These are phyloP conservation scores for Imbricaverruca yamaguchii DNA, from an alignment of 2,888 invertebrate species.

Conservation along the genomic window DNA sequence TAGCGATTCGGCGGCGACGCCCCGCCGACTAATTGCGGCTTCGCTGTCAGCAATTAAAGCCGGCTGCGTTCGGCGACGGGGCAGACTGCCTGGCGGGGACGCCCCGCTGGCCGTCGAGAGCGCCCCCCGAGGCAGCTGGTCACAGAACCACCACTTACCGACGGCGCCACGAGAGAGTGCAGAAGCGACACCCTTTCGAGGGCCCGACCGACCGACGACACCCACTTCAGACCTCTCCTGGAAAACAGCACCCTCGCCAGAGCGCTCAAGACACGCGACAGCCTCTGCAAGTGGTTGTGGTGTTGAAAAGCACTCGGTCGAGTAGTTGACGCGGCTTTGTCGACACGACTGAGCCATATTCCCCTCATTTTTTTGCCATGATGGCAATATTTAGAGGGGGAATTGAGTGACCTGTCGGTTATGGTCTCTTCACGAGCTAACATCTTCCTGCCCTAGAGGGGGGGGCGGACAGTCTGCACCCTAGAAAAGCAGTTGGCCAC, in stretches of 20 bases:
- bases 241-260: background rate
- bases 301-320: too few species aligned
- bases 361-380: too few species aligned
- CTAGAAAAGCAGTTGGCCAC: too few species aligned
- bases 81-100: background rate
- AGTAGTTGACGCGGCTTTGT: too few species aligned
- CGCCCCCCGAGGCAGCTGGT: slow-evolving; percentile 3
- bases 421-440: too few species aligned
- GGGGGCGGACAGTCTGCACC: too few species aligned
- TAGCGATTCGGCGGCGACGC: background rate
- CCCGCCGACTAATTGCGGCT: slow-evolving; percentile 11
- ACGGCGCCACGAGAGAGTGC: background rate
- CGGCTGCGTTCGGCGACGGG: background rate
- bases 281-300: too few species aligned
- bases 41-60: slow-evolving; percentile 9
- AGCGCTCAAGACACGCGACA: background rate
- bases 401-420: too few species aligned
- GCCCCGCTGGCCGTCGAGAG: background rate
- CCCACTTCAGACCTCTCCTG: background rate
- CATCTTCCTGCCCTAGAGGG: too few species aligned
- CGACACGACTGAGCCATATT: too few species aligned
- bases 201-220: background rate
- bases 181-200: background rate
- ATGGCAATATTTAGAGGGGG: too few species aligned
- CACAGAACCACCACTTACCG: slow-evolving; percentile 13